Base-by-base conservation (phyloP, 1,140 invertebrate species). In the Nebria ingens region DNA sequence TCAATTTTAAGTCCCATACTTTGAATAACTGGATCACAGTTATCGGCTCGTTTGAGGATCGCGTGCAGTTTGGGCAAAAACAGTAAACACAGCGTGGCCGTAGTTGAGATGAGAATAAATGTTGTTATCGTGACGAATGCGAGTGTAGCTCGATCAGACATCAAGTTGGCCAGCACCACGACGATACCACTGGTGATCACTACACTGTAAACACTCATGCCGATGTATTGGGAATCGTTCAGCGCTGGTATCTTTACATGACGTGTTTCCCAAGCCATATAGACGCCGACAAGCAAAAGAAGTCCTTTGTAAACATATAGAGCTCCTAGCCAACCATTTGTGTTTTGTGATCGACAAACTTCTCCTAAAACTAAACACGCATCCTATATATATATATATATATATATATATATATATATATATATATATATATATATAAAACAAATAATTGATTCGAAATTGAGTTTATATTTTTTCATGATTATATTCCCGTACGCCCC, bases 201-300 rank as follows among this genome's bases (percentile, higher is more conserved):
- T 1, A 92, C 90, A 52, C 88, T 91, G 68, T 96, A 95, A 1
- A 96, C 91, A 59, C 88, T 92, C 66, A 94, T 84, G 2, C 89
- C 89, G 60, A 98, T 97, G 71, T 97, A 96, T 68, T 97, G 93
- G 13, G 92, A 96, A 71, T 98, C 96, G 69, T 98, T 98, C 9
- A 98, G 73, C 0, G 93, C 93, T n/a, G 93, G 89, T 61, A 98
- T 94, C 70, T 91, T 96, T 0, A 98, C 93, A 64, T 95, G 87
- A 51, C 94, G 83, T 12, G 95, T 98, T 76, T 98, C 93, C 95
- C 95, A 98, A 0, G 95, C 95, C 82, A 98, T 89, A 72, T 97
- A 98, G 42, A 94, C 90, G 0, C 91, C 91, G 57, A 93, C 90
- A 12, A 92, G 79, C 0, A 95, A 74, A 9, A 94, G 72, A 1